phyloP scores from a whole-genome alignment of 2,797 vertebrate species.

The Siniperca undulata region DNA sequence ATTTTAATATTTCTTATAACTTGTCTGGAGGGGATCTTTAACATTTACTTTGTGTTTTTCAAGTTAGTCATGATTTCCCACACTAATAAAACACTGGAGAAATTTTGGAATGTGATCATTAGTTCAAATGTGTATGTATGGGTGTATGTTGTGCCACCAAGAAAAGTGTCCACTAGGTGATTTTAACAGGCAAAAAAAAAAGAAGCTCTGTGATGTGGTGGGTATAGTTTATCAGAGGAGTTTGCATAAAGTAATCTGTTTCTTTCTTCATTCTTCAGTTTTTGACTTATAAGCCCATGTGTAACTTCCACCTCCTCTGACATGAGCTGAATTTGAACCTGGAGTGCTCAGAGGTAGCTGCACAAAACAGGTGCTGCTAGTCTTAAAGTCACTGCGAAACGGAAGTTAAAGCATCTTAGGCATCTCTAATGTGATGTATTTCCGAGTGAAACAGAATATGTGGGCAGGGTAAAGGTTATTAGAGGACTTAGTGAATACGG shows the following conservation, averaged over 20 bases:
- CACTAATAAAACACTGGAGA: not conserved
- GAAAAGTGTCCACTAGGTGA: not conserved
- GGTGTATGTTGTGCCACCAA: no score
- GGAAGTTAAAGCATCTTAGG: not conserved
- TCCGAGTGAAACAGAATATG: not conserved
- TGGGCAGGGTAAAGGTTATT: not conserved
- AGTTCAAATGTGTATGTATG: no score
- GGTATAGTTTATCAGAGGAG: not conserved
- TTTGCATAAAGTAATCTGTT: not conserved
- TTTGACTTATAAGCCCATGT: not conserved
- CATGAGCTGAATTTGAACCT: not conserved
- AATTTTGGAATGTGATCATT: not conserved
- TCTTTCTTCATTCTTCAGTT: not conserved
- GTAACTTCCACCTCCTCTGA: not conserved
- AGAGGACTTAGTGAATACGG: not conserved
- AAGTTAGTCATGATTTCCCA: no score
- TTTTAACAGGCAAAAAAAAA: no score
- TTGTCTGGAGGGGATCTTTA: not conserved
- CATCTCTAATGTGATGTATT: not conserved
- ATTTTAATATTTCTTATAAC: not conserved
- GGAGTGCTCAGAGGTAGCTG: not conserved
- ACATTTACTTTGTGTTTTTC: not conserved
- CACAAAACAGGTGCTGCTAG: not conserved
- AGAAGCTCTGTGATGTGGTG: not conserved
- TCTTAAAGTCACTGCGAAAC: not conserved